A percentile compares a stretch with the other conserved stretches of the same genome.
Evolutionary conservation across 23 tunicate genomes (phyloP).

Genomic region (Halocynthia aurantium): DNA sequence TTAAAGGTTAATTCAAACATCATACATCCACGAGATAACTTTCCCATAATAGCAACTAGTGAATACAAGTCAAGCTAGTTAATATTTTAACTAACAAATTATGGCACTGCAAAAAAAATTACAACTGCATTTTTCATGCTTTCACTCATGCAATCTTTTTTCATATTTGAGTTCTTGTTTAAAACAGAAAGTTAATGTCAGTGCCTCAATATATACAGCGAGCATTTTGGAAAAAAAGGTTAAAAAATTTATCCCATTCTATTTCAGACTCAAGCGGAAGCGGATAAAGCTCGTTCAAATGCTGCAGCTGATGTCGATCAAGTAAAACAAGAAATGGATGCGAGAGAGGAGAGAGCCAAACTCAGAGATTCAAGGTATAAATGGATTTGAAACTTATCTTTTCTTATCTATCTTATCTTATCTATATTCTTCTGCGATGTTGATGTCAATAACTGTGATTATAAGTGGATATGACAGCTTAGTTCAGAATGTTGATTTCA

Average conservation of each 20-base stretch:
- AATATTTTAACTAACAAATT: no score
- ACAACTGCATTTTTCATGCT: neutral
- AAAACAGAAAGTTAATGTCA: no score
- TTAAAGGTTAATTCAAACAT: neutral
- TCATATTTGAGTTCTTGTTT: no score
- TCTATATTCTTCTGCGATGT: neutral
- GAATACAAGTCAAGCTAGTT: no score
- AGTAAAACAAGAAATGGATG: constrained; percentile 46
- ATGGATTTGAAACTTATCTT: no score
- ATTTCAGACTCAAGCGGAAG: constrained; percentile 70
- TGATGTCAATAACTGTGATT: no score
- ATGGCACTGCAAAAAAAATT: neutral
- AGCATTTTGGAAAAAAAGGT: no score
- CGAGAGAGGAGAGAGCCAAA: constrained; percentile 65
- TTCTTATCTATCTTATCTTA: neutral
- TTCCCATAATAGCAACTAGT: no score
- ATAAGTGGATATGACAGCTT: no score
- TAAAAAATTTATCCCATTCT: neutral
- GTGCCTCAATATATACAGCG: no score
- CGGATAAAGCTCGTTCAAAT: constrained; percentile 32
- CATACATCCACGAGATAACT: no score
- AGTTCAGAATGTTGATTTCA: neutral
- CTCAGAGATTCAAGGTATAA: constrained; percentile 49
- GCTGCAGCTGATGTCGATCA: constrained; percentile 52
- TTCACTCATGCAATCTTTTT: no score